A percentile compares a stretch with the other conserved stretches of the same genome.
Conservation (phyloP, 53 echinoderm and acorn worm genomes). For the Actinopyga echinites region DNA sequence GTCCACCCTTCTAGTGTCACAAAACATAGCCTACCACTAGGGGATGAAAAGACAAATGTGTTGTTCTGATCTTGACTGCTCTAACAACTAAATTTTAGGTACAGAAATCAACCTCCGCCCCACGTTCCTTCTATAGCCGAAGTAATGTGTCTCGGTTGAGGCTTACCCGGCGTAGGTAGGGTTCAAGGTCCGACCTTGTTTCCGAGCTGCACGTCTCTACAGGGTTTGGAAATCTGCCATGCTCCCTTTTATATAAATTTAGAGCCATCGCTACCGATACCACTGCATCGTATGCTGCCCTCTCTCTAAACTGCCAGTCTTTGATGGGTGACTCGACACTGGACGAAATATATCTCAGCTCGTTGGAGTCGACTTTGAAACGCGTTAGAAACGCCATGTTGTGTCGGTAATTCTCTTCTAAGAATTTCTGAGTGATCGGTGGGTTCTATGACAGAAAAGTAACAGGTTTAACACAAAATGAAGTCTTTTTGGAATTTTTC, state of each 20-base stretch:
- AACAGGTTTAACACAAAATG: not conserved
- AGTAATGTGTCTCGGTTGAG: not conserved
- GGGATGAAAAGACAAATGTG: too few species aligned
- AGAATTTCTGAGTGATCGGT: slow-evolving; percentile 52
- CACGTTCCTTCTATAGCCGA: too few species aligned
- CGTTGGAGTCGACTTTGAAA: slow-evolving; percentile 59
- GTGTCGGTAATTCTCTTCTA: slow-evolving; percentile 79
- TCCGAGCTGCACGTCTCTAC: slow-evolving; percentile 43
- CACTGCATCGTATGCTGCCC: slow-evolving; percentile 76
- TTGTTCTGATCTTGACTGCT: too few species aligned
- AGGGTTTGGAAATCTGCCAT: slow-evolving; percentile 48
- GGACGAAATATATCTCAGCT: not conserved
- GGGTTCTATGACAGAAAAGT: slow-evolving; percentile 43
- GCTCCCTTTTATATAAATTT: slow-evolving; percentile 27
- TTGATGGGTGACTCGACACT: not conserved
- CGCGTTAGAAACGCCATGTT: slow-evolving; percentile 80
- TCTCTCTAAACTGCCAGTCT: slow-evolving; percentile 81
- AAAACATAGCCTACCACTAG: too few species aligned
- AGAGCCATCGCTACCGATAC: slow-evolving; percentile 62
- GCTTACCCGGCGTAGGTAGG: slow-evolving; percentile 52
- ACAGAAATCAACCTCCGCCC: too few species aligned
- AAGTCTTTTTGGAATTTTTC: too few species aligned
- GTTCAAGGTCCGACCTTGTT: slow-evolving; percentile 7
- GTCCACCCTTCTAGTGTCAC: too few species aligned
- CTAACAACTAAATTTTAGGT: too few species aligned